Evolutionary conservation across 2,888 invertebrate genomes (phyloP), one percentile per base, ranked within the genome.

Genomic region (Lomographa bimaculata): DNA sequence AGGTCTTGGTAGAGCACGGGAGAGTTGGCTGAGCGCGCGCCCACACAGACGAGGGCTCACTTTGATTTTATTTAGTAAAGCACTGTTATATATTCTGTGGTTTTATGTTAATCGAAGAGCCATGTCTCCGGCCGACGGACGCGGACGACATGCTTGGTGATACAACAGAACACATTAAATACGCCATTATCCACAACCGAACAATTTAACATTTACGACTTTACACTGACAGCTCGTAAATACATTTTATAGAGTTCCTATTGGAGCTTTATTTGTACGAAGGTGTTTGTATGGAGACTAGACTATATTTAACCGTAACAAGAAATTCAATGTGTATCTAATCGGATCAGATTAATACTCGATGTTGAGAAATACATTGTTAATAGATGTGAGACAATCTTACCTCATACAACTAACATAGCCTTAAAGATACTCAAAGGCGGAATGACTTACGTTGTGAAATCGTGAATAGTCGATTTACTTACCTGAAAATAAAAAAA

Each of bases 21-120:
- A 41, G 59, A 67, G n/a, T n/a, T 57, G 67, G 65, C 61, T 63
- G 57, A 56, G 64, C 57, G 58, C 53, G 73, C 85, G 81, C 89
- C 89, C 84, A 87, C 87, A 83, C 83, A 52, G 63, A 59, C 61
- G 49, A 60, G 50, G 55, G 64, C 60, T 63, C 66, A 71, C 57
- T 65, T 80, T 75, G 38, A 41, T 42, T 47, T 32, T 32, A 36
- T 27, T 32, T 19, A 23, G 17, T 21, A 17, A 18, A 27, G n/a
- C 7, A 36, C 36, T 42, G 23, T 37, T 32, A 14, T 27, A 18
- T 23, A 14, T 32, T 37, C 42, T 43, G 36, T 43, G 70, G 81
- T 79, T 86, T 89, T 87, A 89, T 89, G 89, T 83, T 89, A 87
- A 89, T 89, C 89, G 89, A 89, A 89, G 81, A 87, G 72, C 78